Evolutionary conservation across 2,113 vertebrate species (phyloP), one percentile per base, ranked within the genome.

Genomic region (Crotophaga sulcirostris): DNA sequence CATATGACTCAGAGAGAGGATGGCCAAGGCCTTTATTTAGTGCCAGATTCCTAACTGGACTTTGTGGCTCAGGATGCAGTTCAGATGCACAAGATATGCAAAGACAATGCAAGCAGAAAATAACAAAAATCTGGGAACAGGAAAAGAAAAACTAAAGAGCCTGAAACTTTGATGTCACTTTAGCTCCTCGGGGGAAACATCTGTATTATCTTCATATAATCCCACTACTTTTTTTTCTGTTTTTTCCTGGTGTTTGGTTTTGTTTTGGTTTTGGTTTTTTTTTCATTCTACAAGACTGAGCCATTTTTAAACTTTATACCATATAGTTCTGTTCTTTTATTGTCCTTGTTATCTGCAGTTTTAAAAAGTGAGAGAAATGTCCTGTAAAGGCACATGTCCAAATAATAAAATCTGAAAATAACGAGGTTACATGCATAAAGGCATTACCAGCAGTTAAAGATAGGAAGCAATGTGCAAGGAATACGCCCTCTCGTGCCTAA

Each of bases 1-100:
- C 13, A 20, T 2, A 0, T 38, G 31, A 67, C 38, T 72, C 13
- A 38, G 13, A 3, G 8, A 5, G 7, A 34, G 23, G 3, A 29
- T 26, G 34, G 29, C 8, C 45, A 78, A 92, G 44, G 17, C 26
- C 29, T 51, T 87, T 63, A 29, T 54, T 68, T 67, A 16, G 10
- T 68, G 7, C 23, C 64, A 34, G 34, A 38, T 19, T 77, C 29
- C 54, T 56, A 60, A 73, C 16, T 21, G 29, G 34, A 69, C 15
- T 77, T 80, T 47, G 17, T 10, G 89, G 67, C 15, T 29, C 44
- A 19, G 20, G 24, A 29, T 3, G 1, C 19, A 84, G 8, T 23
- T 81, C 52, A 87, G 34, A 42, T 52, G 15, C 13, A 55, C 49
- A 76, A 63, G 25, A 10, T 45, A 38, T 23, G 33, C 51, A n/a